Percentiles rank a stretch among this genome's conserved stretches.
These are phyloP conservation scores for Julus scandinavius DNA, from an alignment of 2,888 invertebrate genomes.

Conservation along the genomic window DNA sequence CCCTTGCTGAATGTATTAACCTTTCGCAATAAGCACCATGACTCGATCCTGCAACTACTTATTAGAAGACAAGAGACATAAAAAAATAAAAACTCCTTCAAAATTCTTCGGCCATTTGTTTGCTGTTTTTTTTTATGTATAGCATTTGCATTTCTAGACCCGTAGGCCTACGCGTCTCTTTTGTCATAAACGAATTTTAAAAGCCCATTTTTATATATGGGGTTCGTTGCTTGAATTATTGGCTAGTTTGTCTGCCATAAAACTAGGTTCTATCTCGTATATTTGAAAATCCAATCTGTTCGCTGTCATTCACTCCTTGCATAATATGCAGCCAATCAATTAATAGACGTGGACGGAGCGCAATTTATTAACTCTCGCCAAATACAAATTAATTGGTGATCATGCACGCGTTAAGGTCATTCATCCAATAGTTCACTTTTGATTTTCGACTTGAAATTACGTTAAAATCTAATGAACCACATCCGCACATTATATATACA, in stretches of 20 bases:
- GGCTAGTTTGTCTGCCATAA: slow-evolving; percentile 13
- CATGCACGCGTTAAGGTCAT: background rate
- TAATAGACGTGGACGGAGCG: slow-evolving; percentile 5
- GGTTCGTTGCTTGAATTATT: slow-evolving; percentile 30
- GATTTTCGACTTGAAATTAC: background rate
- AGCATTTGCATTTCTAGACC: slow-evolving; percentile 10
- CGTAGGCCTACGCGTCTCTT: slow-evolving; percentile 23
- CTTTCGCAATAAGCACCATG: slow-evolving; percentile 48
- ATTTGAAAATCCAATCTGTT: slow-evolving; percentile 42
- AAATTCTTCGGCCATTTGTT: slow-evolving; percentile 17
- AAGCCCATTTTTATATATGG: slow-evolving; percentile 24
- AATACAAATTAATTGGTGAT: slow-evolving; percentile 11
- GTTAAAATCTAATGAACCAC: background rate
- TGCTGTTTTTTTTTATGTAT: background rate
- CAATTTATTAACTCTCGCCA: slow-evolving; percentile 13
- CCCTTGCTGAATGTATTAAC: slow-evolving; percentile 44
- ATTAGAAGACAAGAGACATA: slow-evolving; percentile 48
- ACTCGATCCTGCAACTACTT: slow-evolving; percentile 47
- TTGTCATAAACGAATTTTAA: slow-evolving; percentile 39
- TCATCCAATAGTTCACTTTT: background rate
- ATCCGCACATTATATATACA: no score
- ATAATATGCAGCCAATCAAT: slow-evolving; percentile 19
- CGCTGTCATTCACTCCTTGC: slow-evolving; percentile 31
- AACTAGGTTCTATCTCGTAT: background rate
- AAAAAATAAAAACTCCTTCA: slow-evolving; percentile 7